A percentile compares a stretch with the other conserved stretches of the same genome.
Conservation (phyloP, 2,113 vertebrate species). For the Embiotoca jacksoni region DNA sequence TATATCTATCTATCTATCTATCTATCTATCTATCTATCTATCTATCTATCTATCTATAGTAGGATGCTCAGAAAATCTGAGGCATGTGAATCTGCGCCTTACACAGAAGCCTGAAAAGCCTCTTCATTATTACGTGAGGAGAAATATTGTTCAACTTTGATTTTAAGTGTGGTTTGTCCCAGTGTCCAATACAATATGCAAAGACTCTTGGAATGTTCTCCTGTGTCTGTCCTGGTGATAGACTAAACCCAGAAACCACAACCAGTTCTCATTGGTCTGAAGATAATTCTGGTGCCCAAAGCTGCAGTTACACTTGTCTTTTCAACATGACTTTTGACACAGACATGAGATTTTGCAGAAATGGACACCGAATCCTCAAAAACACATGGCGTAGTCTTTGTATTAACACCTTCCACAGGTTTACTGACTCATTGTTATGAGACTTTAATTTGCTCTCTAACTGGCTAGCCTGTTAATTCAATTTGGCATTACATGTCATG, state of each 20-base stretch:
- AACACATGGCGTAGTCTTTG: conserved; percentile 13
- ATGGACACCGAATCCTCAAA: conserved; percentile 2
- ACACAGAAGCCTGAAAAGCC: conserved; percentile 13
- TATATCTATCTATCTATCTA: too few relatives aligned
- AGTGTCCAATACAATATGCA: conserved; percentile 51
- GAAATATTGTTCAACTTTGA: conserved; percentile 50
- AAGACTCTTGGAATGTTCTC: conserved; percentile 37
- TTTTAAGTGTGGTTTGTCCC: conserved; percentile 60
- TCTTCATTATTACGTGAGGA: neutral
- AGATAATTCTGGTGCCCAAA: conserved; percentile 31
- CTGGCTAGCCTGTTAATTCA: too few relatives aligned
- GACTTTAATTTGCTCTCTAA: too few relatives aligned
- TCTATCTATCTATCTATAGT: neutral
- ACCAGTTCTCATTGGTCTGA: conserved; percentile 17
- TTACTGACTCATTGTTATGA: too few relatives aligned
- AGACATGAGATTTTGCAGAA: conserved; percentile 29
- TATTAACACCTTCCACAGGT: conserved; percentile 29
- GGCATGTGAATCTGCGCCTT: conserved; percentile 23
- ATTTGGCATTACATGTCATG: too few relatives aligned
- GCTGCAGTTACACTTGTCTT: conserved; percentile 20
- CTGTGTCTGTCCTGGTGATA: conserved; percentile 37
- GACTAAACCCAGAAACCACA: conserved; percentile 46
- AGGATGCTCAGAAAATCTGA: conserved; percentile 5
- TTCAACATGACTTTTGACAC: neutral
- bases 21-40: too few relatives aligned